These are phyloP conservation scores for Choloepus didactylus DNA, from an alignment of 2,797 vertebrate species.

Conservation along the genomic window DNA sequence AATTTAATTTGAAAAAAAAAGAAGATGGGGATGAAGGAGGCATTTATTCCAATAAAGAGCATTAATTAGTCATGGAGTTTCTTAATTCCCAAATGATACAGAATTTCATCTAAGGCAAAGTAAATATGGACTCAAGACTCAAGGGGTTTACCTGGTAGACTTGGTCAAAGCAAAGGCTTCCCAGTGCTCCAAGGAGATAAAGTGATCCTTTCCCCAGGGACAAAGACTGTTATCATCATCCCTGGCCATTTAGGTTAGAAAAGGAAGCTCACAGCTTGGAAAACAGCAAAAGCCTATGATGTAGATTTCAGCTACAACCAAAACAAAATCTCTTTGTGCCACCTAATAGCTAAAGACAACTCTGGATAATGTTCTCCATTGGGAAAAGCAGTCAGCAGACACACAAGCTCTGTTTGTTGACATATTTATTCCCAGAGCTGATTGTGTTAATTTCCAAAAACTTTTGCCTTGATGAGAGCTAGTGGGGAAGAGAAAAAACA, in stretches of 20 bases:
- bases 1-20: not conserved
- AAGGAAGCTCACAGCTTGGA: not conserved
- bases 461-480: slow-evolving; percentile 44
- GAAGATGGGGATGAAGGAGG: not conserved
- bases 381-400: slow-evolving; percentile 7
- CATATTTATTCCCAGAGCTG: slow-evolving; percentile 53
- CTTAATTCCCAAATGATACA: not conserved
- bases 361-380: slow-evolving; percentile 30
- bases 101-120: slow-evolving; percentile 50
- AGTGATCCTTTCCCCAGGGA: not conserved
- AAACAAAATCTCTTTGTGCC: not conserved
- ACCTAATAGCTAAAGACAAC: not conserved
- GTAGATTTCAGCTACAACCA: not conserved
- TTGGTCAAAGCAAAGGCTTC: slow-evolving; percentile 33
- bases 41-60: not conserved
- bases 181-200: slow-evolving; percentile 1
- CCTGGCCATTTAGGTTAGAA: not conserved
- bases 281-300: not conserved
- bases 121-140: slow-evolving; percentile 28
- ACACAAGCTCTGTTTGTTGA: slow-evolving; percentile 58
- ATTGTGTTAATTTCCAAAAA: slow-evolving; percentile 58
- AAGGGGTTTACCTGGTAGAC: slow-evolving; percentile 10
- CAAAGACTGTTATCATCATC: slow-evolving; percentile 10
- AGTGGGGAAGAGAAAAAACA: not conserved
- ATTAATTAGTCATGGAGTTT: slow-evolving; percentile 37